phyloP scores from a whole-genome alignment of 2,113 vertebrate species.

The Neolamprologus variostigma region DNA sequence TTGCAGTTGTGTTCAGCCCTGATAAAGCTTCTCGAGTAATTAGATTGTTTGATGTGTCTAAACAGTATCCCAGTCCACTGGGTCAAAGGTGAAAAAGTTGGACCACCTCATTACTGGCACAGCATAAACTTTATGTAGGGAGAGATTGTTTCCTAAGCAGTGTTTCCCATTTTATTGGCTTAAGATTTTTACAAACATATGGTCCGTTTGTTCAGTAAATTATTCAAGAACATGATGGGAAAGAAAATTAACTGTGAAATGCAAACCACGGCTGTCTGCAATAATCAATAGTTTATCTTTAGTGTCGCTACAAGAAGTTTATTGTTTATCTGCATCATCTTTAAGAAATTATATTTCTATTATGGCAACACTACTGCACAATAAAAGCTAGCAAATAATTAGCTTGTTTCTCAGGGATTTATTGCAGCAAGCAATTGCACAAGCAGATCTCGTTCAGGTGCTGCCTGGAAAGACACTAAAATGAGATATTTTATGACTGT shows the following conservation, averaged over 20 bases:
- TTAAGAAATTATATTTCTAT: background rate
- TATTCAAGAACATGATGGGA: background rate
- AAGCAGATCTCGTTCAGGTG: background rate
- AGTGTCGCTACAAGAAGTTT: background rate
- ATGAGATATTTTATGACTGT: background rate
- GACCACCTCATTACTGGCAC: background rate
- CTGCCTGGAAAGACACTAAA: background rate
- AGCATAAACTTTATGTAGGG: background rate
- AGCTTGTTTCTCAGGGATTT: background rate
- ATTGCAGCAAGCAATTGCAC: background rate
- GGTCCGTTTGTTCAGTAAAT: background rate
- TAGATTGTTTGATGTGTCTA: slow-evolving; percentile 29
- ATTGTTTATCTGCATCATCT: background rate
- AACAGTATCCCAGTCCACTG: background rate
- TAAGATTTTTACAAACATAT: background rate
- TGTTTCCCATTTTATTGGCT: background rate
- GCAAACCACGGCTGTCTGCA: background rate
- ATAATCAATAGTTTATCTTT: slow-evolving; percentile 7
- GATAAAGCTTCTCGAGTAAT: slow-evolving; percentile 36
- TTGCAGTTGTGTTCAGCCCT: slow-evolving; percentile 1
- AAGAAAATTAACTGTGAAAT: background rate
- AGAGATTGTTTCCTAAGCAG: background rate
- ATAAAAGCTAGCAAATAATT: background rate
- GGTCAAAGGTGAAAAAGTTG: slow-evolving; percentile 26
- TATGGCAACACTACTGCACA: background rate